Evolutionary conservation across 2,888 invertebrate genomes (phyloP), one percentile per base, ranked within the genome.

Genomic region (Creontiades dilutus): DNA sequence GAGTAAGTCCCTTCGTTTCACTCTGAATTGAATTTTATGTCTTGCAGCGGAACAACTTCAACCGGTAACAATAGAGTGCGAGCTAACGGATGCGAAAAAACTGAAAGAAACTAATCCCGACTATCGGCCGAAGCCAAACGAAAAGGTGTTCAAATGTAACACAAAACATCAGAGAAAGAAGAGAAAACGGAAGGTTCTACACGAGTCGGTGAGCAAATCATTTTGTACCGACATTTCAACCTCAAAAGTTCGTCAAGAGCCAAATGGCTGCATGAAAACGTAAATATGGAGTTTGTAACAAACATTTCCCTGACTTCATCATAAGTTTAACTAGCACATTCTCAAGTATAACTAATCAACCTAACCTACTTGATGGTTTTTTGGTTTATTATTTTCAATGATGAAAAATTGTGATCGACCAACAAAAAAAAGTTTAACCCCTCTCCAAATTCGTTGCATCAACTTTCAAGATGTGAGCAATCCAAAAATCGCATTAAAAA

Each of bases 31-130:
- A 16, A 16, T 52, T 12, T 46, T 46, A 14, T 5, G 12, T 37
- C 7, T 14, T 37, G 1, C 46, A 85, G 85, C 23, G 28, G 85
- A 85, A 0, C 85, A 85, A 16, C 57, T 85, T 28, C 85, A 85
- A 57, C 85, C 85, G n/a, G 57, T 85, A 28, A 85, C 85, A 19
- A 85, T 85, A 13, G 85, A 85, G 28, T 85, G 85, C 57, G 85
- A 85, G 85, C 85, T 85, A n/a, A 85, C 85, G 23, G 85, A 85
- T 85, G 85, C 85, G 37, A 85, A 85, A 57, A 85, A 37, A n/a
- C 37, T 85, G 16, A 55, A 85, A 85, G 85, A 85, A 57, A 85
- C 85, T 16, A 85, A 85, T 85, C 85, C 85, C 28, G 85, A 85
- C 23, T 85, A 85, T 12, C 85, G 61, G 27, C 85, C 85, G 12